These are phyloP conservation scores for Drosophila murphyi DNA, from an alignment of 1,140 invertebrate genomes.

Conservation along the genomic window DNA sequence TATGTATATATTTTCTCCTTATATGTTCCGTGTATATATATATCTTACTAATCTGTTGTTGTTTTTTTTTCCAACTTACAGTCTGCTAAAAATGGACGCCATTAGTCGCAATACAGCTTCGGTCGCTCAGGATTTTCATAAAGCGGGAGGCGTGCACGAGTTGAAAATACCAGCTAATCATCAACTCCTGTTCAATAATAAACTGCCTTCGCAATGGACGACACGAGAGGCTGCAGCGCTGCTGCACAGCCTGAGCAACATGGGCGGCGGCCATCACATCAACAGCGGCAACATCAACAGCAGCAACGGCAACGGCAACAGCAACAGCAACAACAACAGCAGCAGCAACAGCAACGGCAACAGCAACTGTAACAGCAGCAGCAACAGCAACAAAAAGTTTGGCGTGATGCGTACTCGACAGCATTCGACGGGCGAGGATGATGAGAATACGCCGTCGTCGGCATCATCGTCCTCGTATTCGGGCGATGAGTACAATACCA, in stretches of 20 bases:
- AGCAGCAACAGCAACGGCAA: slow-evolving; percentile 24
- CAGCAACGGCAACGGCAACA: slow-evolving; percentile 30
- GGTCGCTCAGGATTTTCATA: slow-evolving; percentile 85
- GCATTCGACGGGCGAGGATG: slow-evolving; percentile 79
- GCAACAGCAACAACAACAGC: slow-evolving; percentile 35
- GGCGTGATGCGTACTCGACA: slow-evolving; percentile 67
- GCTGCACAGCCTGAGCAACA: slow-evolving; percentile 78
- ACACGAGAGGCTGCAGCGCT: slow-evolving; percentile 82
- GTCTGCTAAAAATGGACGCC: slow-evolving; percentile 84
- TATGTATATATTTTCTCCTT: not conserved
- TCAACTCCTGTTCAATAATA: slow-evolving; percentile 85
- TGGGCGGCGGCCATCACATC: slow-evolving; percentile 50
- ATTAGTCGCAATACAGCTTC: slow-evolving; percentile 84
- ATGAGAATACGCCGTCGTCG: slow-evolving; percentile 82
- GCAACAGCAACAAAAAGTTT: slow-evolving; percentile 54
- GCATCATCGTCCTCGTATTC: slow-evolving; percentile 74
- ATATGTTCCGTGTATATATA: too few species aligned
- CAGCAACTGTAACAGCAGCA: slow-evolving; percentile 26
- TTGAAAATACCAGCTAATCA: slow-evolving; percentile 84
- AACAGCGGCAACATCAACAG: slow-evolving; percentile 35
- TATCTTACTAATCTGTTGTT: slow-evolving; percentile 7
- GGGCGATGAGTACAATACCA: slow-evolving; percentile 66
- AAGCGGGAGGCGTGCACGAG: slow-evolving; percentile 85
- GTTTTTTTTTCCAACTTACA: slow-evolving; percentile 38
- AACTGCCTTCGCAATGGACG: slow-evolving; percentile 84